Percentiles rank a stretch among this genome's conserved stretches.
Evolutionary conservation across 2,113 vertebrate species (phyloP).

Genomic region (Mirounga angustirostris): DNA sequence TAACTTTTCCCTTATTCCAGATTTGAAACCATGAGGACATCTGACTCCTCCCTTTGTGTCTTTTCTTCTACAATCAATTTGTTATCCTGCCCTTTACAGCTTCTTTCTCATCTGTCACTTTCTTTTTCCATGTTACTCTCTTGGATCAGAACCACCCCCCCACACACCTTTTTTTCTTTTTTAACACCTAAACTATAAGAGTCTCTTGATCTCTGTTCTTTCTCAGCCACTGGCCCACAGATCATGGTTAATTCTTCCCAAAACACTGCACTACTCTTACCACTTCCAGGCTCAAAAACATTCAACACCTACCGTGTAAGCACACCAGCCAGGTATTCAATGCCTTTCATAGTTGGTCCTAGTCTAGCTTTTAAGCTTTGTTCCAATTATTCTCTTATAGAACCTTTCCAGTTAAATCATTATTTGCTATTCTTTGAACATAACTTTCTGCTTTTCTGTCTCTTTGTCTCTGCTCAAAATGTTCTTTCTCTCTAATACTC

Average conservation of each 20-base stretch:
- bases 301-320: background rate
- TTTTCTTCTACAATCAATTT: background rate
- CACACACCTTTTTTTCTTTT: background rate
- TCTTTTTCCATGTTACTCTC: background rate
- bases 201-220: background rate
- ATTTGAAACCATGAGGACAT: background rate
- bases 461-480: slow-evolving; percentile 18
- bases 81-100: background rate
- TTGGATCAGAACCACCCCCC: background rate
- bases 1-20: slow-evolving; percentile 19
- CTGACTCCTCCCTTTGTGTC: background rate
- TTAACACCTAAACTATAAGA: background rate
- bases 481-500: background rate
- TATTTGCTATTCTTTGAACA: background rate
- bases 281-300: slow-evolving; percentile 26
- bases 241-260: background rate
- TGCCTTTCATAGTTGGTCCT: background rate
- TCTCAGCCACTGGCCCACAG: background rate
- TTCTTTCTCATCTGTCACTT: slow-evolving; percentile 27
- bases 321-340: background rate
- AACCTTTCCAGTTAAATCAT: slow-evolving; percentile 41
- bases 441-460: slow-evolving; percentile 34
- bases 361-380: background rate
- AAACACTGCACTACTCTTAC: background rate
- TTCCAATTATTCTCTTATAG: slow-evolving; percentile 6